A percentile compares a stretch with the other conserved stretches of the same genome.
These are phyloP conservation scores for Apoderus coryli DNA, from an alignment of 2,888 invertebrate genomes.

Conservation along the genomic window DNA sequence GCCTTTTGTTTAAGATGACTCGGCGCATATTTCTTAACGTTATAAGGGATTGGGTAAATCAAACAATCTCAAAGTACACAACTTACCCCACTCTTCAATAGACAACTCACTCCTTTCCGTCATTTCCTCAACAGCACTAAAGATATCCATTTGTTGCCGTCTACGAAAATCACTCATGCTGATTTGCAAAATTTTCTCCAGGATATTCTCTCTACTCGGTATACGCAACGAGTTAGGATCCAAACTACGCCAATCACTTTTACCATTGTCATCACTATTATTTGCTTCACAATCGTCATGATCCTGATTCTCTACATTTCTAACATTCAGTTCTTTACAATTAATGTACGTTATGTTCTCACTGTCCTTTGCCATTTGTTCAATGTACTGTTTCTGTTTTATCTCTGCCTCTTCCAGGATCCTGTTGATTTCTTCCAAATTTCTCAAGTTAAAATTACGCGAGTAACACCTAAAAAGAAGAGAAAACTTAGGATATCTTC, in stretches of 20 bases:
- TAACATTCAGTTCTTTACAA: conserved; percentile 3
- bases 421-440: conserved; percentile 17
- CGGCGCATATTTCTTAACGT: too few species aligned
- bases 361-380: background rate
- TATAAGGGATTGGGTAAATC: too few species aligned
- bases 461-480: conserved; percentile 14
- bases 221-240: conserved; percentile 11
- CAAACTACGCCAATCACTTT: background rate
- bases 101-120: too few species aligned
- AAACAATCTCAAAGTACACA: too few species aligned
- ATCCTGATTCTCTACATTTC: background rate
- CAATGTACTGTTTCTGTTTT: conserved; percentile 4
- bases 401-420: conserved; percentile 16
- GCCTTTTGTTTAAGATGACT: too few species aligned
- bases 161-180: background rate
- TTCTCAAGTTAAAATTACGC: conserved; percentile 11
- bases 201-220: conserved; percentile 15
- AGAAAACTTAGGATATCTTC: too few species aligned
- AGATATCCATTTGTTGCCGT: too few species aligned
- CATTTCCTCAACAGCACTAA: too few species aligned
- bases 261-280: background rate
- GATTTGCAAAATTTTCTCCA: conserved; percentile 9
- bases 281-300: background rate
- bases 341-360: too few species aligned
- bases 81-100: too few species aligned